Evolutionary conservation across 1,140 invertebrate species (phyloP), one percentile per base, ranked within the genome.

Genomic region (Chlorops oryzae): DNA sequence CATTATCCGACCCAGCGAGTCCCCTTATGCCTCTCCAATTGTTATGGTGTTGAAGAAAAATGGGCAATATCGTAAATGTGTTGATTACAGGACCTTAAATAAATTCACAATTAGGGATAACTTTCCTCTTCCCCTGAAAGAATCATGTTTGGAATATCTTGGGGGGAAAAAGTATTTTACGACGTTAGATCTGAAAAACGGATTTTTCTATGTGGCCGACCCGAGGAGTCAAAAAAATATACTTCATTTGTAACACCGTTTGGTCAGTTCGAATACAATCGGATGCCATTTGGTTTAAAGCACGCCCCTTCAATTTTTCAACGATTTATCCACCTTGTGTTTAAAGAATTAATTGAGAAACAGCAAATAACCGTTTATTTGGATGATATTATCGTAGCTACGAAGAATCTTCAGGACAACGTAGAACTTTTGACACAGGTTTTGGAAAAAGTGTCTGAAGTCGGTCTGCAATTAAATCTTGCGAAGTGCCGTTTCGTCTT

Each of bases 131-230:
- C 67, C 69, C 2, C 27, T 63, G 7, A 70, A 68, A 20, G 65
- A 69, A 2, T 63, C 66, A 43, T 40, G 51, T 13, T 38, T 70
- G 5, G 65, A 71, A 24, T 20, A n/a, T n/a, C 39, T 64, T 1
- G 28, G 9, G 13, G 38, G 48, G 1, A 48, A n/a, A 49, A 53
- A 52, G 25, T 56, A 51, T 25, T 73, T 62, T 55, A 56, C 57
- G 9, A 55, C 43, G 61, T 64, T 15, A 65, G 63, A 32, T 59
- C 54, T 78, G 24, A 78, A 59, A 38, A 76, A 50, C 25, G 67
- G 68, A 0, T 74, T 66, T 50, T 57, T 63, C 24, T 68, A 73
- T 32, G 61, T 73, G 2, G 35, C 37, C n/a, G 37, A 9, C 34
- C 49, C 1, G 9, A 22, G 37, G 42, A 57, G 1, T 62, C 58